Evolutionary conservation across 2,888 invertebrate genomes (phyloP).

Genomic region (Cryptocephalus moraei): DNA sequence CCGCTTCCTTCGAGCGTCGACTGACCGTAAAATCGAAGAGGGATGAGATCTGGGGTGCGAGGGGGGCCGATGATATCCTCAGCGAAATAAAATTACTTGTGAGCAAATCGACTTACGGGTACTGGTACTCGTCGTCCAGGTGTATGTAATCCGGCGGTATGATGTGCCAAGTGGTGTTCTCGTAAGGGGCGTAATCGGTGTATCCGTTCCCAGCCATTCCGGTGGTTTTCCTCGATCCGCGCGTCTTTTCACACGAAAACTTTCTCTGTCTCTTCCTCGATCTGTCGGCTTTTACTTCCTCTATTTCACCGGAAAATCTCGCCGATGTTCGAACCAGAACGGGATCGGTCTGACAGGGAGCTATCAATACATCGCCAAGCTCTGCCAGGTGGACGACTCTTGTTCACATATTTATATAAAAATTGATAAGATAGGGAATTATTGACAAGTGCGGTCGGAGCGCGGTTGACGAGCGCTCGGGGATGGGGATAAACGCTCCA

Average conservation of each 20-base stretch:
- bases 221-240: neutral
- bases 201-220: slow-evolving; percentile 48
- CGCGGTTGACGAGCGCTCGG: too few relatives aligned
- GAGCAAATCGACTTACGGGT: slow-evolving; percentile 44
- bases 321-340: slow-evolving; percentile 6
- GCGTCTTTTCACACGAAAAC: neutral
- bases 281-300: neutral
- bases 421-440: slow-evolving; percentile 23
- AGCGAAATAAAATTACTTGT: neutral
- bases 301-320: slow-evolving; percentile 2
- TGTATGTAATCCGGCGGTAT: slow-evolving; percentile 61
- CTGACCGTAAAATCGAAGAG: too few relatives aligned
- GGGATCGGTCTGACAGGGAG: slow-evolving; percentile 11
- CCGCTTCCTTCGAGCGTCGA: too few relatives aligned
- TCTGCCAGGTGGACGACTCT: slow-evolving; percentile 26
- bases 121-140: slow-evolving; percentile 60
- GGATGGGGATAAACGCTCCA: too few relatives aligned
- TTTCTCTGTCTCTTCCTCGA: slow-evolving; percentile 1
- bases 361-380: slow-evolving; percentile 17
- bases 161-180: slow-evolving; percentile 54
- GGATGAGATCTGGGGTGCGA: too few relatives aligned
- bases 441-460: slow-evolving; percentile 21
- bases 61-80: neutral
- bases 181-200: slow-evolving; percentile 46
- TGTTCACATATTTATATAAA: slow-evolving; percentile 24